Evolutionary conservation across 1,140 invertebrate species (phyloP), one percentile per base, ranked within the genome.

Genomic region (Babylonia areolata): DNA sequence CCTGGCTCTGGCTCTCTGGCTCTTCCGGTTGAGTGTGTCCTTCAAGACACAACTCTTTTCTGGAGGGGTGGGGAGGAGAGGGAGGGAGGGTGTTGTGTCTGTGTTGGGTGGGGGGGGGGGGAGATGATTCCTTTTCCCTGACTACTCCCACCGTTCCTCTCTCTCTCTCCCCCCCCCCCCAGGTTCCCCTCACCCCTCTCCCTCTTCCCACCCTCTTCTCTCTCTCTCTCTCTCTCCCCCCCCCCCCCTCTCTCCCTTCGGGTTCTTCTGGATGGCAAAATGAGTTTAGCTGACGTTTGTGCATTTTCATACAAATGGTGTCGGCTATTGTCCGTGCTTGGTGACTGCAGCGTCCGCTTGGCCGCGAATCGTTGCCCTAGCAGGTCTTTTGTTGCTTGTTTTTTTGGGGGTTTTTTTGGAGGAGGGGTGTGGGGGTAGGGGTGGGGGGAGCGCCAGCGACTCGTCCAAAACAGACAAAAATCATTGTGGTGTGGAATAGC

Each of bases 221-320:
- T 51, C 23, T 78, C 75, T 23, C 75, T 78, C 17, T 78, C 33
- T 40, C 35, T 78, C 75, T 78, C 35, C 23, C 33, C 35, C 75
- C 20, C 75, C 9, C 75, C 9, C 35, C 37, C 28, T 35, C 35
- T 78, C 75, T 51, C 46, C 20, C 46, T 51, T 20, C 20, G 9
- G 6, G 17, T 23, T 20, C 58, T 17, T 17, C 46, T 51, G 46
- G 46, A 51, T 51, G 46, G 46, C 46, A 51, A 5, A 64, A 12
- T n/a, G 58, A 23, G 58, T 23, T n/a, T 64, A 23, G 58, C 58
- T 64, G 58, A 64, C 28, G 58, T 64, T 64, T 64, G 58, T 64
- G 58, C 58, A 64, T 64, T 64, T 64, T 64, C 58, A 64, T 64
- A 64, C 58, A 64, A 64, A 64, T 64, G 58, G 15, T 64, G 15